Conservation (phyloP, 2,888 invertebrate genomes). For the Phortica magna region DNA sequence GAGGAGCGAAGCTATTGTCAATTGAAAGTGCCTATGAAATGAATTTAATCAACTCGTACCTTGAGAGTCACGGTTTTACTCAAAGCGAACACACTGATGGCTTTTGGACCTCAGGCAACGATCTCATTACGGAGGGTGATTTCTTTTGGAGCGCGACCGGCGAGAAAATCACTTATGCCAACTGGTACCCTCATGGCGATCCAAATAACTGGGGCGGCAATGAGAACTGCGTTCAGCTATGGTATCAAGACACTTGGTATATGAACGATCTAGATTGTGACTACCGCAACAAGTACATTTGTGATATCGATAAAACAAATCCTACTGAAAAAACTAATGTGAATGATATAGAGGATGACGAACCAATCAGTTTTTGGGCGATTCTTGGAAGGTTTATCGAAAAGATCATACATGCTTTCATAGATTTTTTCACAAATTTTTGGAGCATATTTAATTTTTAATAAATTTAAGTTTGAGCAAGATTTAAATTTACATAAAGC, state of each 20-base stretch:
- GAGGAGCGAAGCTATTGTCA: not conserved
- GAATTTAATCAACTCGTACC: not conserved
- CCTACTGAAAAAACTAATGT: not conserved
- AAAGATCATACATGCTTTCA: not conserved
- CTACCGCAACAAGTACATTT: not conserved
- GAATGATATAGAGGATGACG: not conserved
- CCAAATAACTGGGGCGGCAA: slow-evolving; percentile 47
- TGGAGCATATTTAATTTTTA: not conserved
- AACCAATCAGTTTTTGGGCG: not conserved
- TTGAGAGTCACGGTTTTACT: not conserved
- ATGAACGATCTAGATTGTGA: not conserved
- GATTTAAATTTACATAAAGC: not conserved
- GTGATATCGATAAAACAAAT: not conserved
- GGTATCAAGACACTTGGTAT: slow-evolving; percentile 16
- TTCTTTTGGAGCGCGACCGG: slow-evolving; percentile 52
- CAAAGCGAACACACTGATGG: not conserved
- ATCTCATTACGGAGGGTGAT: slow-evolving; percentile 46
- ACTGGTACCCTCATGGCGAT: slow-evolving; percentile 48
- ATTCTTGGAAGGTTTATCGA: not conserved
- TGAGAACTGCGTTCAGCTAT: slow-evolving; percentile 52
- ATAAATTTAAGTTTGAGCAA: too few species aligned
- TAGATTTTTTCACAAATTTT: not conserved
- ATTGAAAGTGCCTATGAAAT: not conserved
- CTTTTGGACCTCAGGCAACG: slow-evolving; percentile 48
- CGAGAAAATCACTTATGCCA: slow-evolving; percentile 42